Percentiles rank a stretch among this genome's conserved stretches.
phyloP scores from a whole-genome alignment of 2,888 invertebrate genomes.

The Hemicrepidius hirtus region DNA sequence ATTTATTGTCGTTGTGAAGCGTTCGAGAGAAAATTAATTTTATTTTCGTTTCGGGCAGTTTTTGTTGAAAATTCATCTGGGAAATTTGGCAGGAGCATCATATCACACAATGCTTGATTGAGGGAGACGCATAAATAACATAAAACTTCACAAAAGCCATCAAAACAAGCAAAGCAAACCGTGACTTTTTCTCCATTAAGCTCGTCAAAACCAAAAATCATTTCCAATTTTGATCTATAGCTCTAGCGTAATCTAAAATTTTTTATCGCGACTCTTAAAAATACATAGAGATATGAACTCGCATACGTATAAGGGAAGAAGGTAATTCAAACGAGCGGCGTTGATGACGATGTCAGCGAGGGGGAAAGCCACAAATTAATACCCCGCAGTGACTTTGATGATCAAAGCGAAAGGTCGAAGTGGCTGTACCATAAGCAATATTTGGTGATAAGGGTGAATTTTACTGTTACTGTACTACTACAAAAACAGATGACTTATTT shows the following conservation, averaged over 20 bases:
- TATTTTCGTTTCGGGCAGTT: neutral
- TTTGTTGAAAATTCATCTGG: slow-evolving; percentile 2
- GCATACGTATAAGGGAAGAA: slow-evolving; percentile 12
- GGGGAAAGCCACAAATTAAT: slow-evolving; percentile 33
- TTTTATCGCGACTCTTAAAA: slow-evolving; percentile 17
- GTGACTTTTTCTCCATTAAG: slow-evolving; percentile 8
- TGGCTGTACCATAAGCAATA: slow-evolving; percentile 9
- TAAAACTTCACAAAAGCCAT: slow-evolving; percentile 4
- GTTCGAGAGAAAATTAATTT: slow-evolving; percentile 20
- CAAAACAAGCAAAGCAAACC: slow-evolving; percentile 21
- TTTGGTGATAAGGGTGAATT: slow-evolving; percentile 12
- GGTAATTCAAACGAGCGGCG: slow-evolving; percentile 36
- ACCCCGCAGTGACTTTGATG: slow-evolving; percentile 34
- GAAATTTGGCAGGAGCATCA: slow-evolving; percentile 8
- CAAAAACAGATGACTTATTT: neutral
- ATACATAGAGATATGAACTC: slow-evolving; percentile 10
- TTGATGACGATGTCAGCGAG: slow-evolving; percentile 30
- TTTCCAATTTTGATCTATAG: slow-evolving; percentile 5
- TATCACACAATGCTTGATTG: slow-evolving; percentile 23
- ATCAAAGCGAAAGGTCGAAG: slow-evolving; percentile 35
- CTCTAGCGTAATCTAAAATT: too few species aligned
- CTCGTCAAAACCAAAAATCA: slow-evolving; percentile 3
- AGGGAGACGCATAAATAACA: slow-evolving; percentile 26
- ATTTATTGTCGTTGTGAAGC: slow-evolving; percentile 1
- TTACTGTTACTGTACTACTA: neutral